Percentiles rank a stretch among this genome's conserved stretches.
Conservation (phyloP, 2,888 invertebrate genomes). For the Asteroscopus sphinx region DNA sequence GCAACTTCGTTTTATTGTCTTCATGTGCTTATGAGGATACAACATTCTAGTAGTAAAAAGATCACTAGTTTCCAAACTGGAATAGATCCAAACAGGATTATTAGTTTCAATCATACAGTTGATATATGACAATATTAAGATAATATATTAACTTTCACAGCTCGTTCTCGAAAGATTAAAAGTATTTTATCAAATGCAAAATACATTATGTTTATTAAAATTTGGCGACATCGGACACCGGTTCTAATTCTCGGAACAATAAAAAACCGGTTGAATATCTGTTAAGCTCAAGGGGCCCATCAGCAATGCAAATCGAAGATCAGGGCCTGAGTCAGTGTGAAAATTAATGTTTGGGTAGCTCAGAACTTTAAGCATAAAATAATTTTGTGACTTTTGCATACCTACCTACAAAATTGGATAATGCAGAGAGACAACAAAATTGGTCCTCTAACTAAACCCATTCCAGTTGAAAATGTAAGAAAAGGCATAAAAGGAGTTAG, state of each 20-base stretch:
- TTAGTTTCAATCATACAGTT: background rate
- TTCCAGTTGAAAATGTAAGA: too few relatives aligned
- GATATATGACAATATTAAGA: background rate
- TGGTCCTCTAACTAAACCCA: too few relatives aligned
- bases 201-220: constrained; percentile 29
- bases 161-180: background rate
- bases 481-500: too few relatives aligned
- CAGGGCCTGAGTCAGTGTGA: constrained; percentile 57
- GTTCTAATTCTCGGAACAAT: constrained; percentile 44
- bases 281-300: constrained; percentile 60
- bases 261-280: constrained; percentile 65
- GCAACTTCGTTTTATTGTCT: constrained; percentile 24
- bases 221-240: constrained; percentile 31
- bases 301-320: constrained; percentile 73
- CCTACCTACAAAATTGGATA: too few relatives aligned
- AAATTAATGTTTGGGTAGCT: constrained; percentile 49
- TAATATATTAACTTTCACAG: constrained; percentile 19
- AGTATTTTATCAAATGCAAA: background rate
- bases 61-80: background rate
- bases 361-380: constrained; percentile 5
- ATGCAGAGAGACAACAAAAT: too few relatives aligned
- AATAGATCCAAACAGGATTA: constrained; percentile 3
- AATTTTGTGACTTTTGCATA: background rate
- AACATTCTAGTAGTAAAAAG: constrained; percentile 12
- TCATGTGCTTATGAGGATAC: constrained; percentile 1